These are phyloP conservation scores for Phyllopteryx taeniolatus DNA, from an alignment of 2,113 vertebrate genomes.

Conservation along the genomic window DNA sequence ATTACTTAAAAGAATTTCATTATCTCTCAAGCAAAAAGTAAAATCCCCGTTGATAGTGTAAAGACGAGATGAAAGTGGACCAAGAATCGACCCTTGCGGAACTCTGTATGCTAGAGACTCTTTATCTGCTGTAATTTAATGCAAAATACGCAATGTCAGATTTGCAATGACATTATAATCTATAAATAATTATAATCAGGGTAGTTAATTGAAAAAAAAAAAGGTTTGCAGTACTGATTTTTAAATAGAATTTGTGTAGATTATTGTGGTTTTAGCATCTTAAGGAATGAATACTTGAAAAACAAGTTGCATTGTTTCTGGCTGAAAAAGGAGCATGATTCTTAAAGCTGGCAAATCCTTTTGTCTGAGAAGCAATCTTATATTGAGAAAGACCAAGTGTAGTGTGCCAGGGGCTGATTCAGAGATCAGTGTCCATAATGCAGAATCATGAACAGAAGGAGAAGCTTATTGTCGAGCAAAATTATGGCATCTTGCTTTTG, in stretches of 20 bases:
- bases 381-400: background rate
- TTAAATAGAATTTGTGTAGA: background rate
- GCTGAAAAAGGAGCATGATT: background rate
- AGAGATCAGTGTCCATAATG: background rate
- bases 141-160: background rate
- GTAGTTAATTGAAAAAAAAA: background rate
- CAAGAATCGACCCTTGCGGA: background rate
- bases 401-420: background rate
- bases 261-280: background rate
- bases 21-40: background rate
- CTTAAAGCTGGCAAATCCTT: background rate
- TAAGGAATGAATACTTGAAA: background rate
- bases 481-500: background rate
- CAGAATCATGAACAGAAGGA: background rate
- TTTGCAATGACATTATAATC: background rate
- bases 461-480: background rate
- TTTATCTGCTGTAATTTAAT: background rate
- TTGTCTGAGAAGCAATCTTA: constrained; percentile 1
- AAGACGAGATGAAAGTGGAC: background rate
- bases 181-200: background rate
- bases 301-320: background rate
- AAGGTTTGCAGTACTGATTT: background rate
- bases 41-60: background rate
- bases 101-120: background rate
- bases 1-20: background rate